Base-by-base conservation (phyloP, 2,113 vertebrate genomes). In the Ovis canadensis region DNA sequence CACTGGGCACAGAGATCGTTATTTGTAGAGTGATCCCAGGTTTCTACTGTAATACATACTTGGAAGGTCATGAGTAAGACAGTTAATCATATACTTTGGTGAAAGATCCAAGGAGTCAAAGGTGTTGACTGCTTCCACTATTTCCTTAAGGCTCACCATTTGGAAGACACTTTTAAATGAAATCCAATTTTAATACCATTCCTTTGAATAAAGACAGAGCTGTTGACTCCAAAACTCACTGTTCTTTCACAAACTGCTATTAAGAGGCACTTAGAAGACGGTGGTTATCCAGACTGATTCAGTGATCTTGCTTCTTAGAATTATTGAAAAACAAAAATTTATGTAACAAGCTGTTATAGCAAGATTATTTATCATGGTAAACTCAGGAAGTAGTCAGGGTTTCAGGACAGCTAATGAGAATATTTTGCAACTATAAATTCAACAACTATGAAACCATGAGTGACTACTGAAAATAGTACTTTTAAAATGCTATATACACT, bases 301-400 rank as follows among this genome's bases (percentile, higher is more conserved):
- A 92, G 31, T 81, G 62, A 62, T n/a, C 83, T 94, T 50, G 64
- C 14, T 95, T 91, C 17, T 96, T 87, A 88, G 8, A 96, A n/a
- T 80, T 94, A 1, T 17, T 88, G 8, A 23, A 52, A 82, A 60
- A 59, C 9, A 92, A 71, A 50, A n/a, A 31, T 25, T 27, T 36
- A 48, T 90, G 36, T 91, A 92, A 33, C 25, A 81, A 59, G 27
- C 21, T 71, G 25, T 88, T 13, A 84, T 33, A 88, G 54, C 13
- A 90, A 80, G 3, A 45, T 67, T 88, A 88, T 50, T 95, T 81
- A 92, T 80, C 23, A 64, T 85, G 43, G 17, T 84, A 90, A 62
- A 91, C 67, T 89, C 77, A 59, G 29, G 9, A 94, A 92, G 86
- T 60, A 93, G 19, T 88, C 19, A 55, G 6, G 31, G 94, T 86